These are phyloP conservation scores for Mastomys coucha DNA, from an alignment of 2,113 vertebrate species.

Conservation along the genomic window DNA sequence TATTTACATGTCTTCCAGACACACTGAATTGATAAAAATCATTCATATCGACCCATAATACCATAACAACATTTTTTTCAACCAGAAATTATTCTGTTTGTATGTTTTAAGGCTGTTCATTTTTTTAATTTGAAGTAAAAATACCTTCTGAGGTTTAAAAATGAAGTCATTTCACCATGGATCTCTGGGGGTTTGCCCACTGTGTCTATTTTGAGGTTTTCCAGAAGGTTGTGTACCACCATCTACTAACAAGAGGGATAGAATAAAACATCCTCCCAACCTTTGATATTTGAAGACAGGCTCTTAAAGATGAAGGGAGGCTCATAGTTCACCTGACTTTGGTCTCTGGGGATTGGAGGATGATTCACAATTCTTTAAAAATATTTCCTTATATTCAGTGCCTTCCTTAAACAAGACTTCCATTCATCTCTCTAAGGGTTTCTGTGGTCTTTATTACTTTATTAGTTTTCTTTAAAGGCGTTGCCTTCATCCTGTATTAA, in stretches of 20 bases:
- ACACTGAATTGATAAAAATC: not conserved
- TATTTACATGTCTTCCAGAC: not conserved
- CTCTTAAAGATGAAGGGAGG: constrained; percentile 24
- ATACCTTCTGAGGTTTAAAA: constrained; percentile 32
- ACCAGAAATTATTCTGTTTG: constrained; percentile 51
- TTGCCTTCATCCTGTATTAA: not conserved
- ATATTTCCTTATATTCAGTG: not conserved
- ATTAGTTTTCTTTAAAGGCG: not conserved
- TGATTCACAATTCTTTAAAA: constrained; percentile 19
- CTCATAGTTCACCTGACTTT: not conserved
- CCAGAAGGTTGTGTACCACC: not conserved
- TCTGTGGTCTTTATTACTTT: constrained; percentile 26
- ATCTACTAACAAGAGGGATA: not conserved
- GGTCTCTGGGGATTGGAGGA: not conserved
- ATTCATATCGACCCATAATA: not conserved
- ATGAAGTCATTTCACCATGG: not conserved
- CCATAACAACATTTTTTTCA: not conserved
- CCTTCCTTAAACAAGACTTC: not conserved
- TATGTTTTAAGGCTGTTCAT: constrained; percentile 31
- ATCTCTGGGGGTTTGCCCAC: not conserved
- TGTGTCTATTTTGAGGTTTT: not conserved
- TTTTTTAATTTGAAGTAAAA: constrained; percentile 20
- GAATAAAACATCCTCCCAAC: not conserved
- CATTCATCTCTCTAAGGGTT: not conserved
- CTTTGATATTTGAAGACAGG: constrained; percentile 19